Evolutionary conservation across 2,113 vertebrate genomes (phyloP), one percentile per base, ranked within the genome.

Genomic region (Actinemys pallida): DNA sequence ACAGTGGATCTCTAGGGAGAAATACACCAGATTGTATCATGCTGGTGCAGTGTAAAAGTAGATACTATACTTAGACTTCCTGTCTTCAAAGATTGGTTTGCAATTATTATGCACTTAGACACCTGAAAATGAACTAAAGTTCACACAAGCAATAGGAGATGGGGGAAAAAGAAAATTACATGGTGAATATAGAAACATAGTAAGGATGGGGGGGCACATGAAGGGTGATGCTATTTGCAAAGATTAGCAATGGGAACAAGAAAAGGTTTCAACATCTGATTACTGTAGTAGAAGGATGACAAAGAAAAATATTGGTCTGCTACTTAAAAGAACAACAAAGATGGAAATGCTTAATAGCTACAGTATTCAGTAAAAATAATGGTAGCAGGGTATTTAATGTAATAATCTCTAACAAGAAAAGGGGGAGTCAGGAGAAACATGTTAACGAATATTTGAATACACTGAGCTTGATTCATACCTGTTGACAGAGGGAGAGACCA

Each of bases 1-100:
- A 78, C 82, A 65, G 78, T 86, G 88, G 80, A 94, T 94, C 83
- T 95, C 83, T 75, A 91, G 53, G 82, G 90, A 95, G 29, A 98
- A 93, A 96, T 94, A 91, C 80, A 79, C 89, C 92, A 50, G 88
- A 90, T 45, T 83, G 17, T 39, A 17, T 88, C 57, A 86, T 52
- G 52, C 5, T 95, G 54, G 86, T 81, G 54, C 87, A 80, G 85
- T 94, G 93, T 83, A 92, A 96, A 97, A 92, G 52, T 80, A 85
- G 3, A 45, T 79, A 72, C 85, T 96, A 82, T 47, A 59, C 65
- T 50, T 25, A 13, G 69, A 92, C 13, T 84, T 86, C 79, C 49
- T 92, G 87, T 91, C 65, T 45, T 78, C 87, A 25, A 93, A 89
- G 25, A 81, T 84, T 81, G 89, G 45, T 84, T 59, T 50, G 31